Conservation (phyloP, 2,797 vertebrate genomes). For the Rhodeus uyekii region DNA sequence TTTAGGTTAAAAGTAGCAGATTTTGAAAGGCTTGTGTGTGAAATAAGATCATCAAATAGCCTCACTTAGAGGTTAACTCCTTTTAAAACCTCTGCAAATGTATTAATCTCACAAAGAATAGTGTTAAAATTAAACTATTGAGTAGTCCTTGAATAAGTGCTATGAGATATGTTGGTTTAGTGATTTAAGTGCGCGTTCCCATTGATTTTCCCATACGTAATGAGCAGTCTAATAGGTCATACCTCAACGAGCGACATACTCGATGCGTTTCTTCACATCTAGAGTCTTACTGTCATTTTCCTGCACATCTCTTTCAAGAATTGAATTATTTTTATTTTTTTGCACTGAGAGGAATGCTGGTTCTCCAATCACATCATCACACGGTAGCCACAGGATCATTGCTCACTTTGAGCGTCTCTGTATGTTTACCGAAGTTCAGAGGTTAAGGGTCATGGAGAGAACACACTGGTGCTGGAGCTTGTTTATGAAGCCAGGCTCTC, state of each 20-base stretch:
- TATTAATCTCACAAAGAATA: constrained; percentile 33
- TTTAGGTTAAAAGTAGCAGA: constrained; percentile 31
- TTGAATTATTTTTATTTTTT: not conserved
- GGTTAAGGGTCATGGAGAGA: constrained; percentile 34
- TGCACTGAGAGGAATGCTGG: not conserved
- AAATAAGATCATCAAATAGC: constrained; percentile 29
- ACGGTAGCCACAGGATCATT: constrained; percentile 19
- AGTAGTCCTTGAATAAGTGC: constrained; percentile 42
- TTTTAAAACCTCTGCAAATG: constrained; percentile 35
- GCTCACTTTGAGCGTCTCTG: constrained; percentile 19
- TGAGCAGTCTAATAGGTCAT: constrained; percentile 24
- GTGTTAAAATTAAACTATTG: constrained; percentile 41
- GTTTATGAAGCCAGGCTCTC: constrained; percentile 49
- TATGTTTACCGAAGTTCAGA: constrained; percentile 44
- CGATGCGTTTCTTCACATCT: constrained; percentile 14
- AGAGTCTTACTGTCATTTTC: constrained; percentile 4
- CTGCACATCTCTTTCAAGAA: not conserved
- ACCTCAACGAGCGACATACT: not conserved
- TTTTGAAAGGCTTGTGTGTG: constrained; percentile 33
- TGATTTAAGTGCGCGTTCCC: constrained; percentile 32
- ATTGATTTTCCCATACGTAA: constrained; percentile 30
- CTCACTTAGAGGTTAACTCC: constrained; percentile 35
- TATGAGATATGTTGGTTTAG: constrained; percentile 44
- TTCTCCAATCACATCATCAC: constrained; percentile 9
- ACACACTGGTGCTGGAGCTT: constrained; percentile 38